Conservation (phyloP, 2,888 invertebrate genomes). For the Nephrotoma appendiculata region DNA sequence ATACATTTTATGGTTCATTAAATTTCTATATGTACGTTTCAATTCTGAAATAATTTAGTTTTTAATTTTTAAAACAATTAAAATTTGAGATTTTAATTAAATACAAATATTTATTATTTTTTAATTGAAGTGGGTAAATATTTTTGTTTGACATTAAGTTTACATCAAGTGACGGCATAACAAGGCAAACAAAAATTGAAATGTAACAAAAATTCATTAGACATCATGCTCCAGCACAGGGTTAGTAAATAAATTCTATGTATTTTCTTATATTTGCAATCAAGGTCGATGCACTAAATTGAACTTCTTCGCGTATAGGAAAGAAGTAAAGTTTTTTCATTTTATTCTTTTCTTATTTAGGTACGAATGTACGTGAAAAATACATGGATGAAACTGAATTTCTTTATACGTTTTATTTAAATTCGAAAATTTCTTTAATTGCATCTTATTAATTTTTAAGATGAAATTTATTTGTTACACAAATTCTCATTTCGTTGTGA, state of each 20-base stretch:
- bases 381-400: background rate
- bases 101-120: background rate
- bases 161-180: background rate
- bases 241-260: background rate
- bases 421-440: background rate
- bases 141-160: background rate
- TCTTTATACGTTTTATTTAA: background rate
- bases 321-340: background rate
- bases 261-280: background rate
- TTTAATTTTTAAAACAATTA: background rate
- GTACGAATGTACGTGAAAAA: background rate
- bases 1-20: background rate
- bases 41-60: background rate
- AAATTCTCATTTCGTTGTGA: background rate
- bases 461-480: background rate
- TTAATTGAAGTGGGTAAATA: background rate
- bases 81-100: background rate
- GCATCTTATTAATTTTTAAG: background rate
- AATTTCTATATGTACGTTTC: background rate
- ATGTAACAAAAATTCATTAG: background rate
- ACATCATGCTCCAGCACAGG: background rate
- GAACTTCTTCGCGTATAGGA: background rate
- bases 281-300: slow-evolving; percentile 3
- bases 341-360: background rate
- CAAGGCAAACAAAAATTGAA: no score